phyloP scores from a whole-genome alignment of 1,140 invertebrate species.

The Lycorma delicatula region DNA sequence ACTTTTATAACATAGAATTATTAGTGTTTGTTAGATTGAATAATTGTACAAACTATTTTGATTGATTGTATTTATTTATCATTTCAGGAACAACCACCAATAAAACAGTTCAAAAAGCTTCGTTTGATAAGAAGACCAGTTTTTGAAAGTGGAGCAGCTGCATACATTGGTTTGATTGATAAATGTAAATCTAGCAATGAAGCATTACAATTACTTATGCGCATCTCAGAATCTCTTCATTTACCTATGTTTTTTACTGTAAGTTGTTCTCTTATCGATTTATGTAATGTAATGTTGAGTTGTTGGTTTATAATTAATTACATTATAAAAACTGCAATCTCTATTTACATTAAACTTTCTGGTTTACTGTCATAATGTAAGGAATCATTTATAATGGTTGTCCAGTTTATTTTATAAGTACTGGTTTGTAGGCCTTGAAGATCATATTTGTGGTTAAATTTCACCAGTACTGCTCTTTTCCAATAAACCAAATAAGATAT shows the following conservation, averaged over 20 bases:
- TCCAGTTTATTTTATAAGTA: too few relatives aligned
- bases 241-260: slow-evolving; percentile 41
- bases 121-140: slow-evolving; percentile 49
- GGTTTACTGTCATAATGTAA: not conserved
- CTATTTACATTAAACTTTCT: not conserved
- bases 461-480: not conserved
- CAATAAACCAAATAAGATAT: not conserved
- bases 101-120: slow-evolving; percentile 51
- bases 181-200: slow-evolving; percentile 67
- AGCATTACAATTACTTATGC: slow-evolving; percentile 57
- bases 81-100: slow-evolving; percentile 25
- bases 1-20: too few relatives aligned
- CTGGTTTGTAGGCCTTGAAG: too few relatives aligned
- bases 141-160: slow-evolving; percentile 50
- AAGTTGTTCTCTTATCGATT: too few relatives aligned
- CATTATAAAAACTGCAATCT: not conserved
- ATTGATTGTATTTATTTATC: slow-evolving; percentile 6
- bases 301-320: too few relatives aligned
- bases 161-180: slow-evolving; percentile 58
- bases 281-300: too few relatives aligned
- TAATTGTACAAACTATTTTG: not conserved
- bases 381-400: too few relatives aligned
- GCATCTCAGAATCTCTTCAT: slow-evolving; percentile 64
- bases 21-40: not conserved
- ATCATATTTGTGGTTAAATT: too few relatives aligned